These are phyloP conservation scores for Dipus sagitta DNA, from an alignment of 2,797 vertebrate species.

Conservation along the genomic window DNA sequence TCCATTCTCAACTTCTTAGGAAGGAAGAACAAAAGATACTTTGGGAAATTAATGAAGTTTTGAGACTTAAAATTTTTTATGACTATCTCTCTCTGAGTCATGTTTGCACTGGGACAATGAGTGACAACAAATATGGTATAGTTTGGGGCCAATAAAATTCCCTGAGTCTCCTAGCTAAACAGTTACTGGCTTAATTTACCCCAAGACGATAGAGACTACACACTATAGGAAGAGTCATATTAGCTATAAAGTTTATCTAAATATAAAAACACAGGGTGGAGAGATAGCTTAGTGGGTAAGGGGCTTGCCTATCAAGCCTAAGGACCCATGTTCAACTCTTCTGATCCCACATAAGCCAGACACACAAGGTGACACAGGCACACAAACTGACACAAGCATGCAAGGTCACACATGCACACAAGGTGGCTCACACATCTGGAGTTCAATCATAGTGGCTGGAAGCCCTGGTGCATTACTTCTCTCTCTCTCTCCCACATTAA, in stretches of 20 bases:
- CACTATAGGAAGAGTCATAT: neutral
- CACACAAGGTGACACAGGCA: no score
- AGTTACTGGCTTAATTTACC: constrained; percentile 34
- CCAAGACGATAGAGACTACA: neutral
- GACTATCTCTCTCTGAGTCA: constrained; percentile 14
- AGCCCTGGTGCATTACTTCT: no score
- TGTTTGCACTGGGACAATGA: neutral
- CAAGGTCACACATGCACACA: no score
- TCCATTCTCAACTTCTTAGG: neutral
- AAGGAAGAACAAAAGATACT: neutral
- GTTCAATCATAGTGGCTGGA: no score
- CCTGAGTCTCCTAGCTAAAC: constrained; percentile 10
- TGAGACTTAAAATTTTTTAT: constrained; percentile 18
- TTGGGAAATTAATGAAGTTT: constrained; percentile 13
- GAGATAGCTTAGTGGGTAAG: no score
- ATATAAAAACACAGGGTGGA: no score
- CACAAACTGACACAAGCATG: no score
- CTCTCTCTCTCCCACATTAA: no score
- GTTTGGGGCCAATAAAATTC: constrained; percentile 33
- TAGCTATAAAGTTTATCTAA: constrained; percentile 38
- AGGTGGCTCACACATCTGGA: no score
- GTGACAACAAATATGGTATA: neutral
- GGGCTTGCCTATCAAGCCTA: no score
- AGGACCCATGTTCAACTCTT: no score
- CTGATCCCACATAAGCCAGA: no score